Percentiles rank a stretch among this genome's conserved stretches.
Evolutionary conservation across 2,113 vertebrate genomes (phyloP).

Genomic region (Hydrolagus affinis): DNA sequence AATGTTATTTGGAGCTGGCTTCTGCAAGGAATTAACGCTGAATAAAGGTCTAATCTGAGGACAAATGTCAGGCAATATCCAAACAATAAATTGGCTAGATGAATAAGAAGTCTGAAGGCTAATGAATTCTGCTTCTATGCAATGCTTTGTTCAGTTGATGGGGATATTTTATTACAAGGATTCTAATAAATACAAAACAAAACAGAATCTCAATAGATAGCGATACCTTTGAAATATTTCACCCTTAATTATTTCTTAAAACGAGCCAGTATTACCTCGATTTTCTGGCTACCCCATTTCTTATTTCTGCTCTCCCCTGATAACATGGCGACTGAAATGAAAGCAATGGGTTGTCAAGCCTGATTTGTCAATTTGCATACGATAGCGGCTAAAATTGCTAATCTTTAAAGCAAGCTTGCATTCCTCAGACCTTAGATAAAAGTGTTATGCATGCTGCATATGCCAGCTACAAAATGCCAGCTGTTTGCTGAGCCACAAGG

Average conservation of each 20-base stretch:
- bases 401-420: conserved; percentile 1
- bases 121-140: neutral
- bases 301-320: conserved; percentile 19
- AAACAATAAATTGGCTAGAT: neutral
- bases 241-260: neutral
- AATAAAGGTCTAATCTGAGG: neutral
- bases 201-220: neutral
- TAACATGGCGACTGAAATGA: conserved; percentile 38
- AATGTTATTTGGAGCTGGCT: conserved; percentile 15
- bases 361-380: conserved; percentile 28
- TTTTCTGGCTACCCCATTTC: neutral
- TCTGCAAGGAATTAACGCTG: neutral
- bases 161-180: neutral
- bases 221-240: neutral
- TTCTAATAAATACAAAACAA: neutral
- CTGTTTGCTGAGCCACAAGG: neutral
- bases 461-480: neutral
- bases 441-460: neutral
- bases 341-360: conserved; percentile 30
- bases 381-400: conserved; percentile 15
- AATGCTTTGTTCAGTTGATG: neutral
- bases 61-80: neutral
- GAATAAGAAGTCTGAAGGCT: neutral
- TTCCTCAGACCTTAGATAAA: neutral
- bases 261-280: neutral